These are phyloP conservation scores for Trichonephila inaurata DNA, from an alignment of 1,140 invertebrate species.

Conservation along the genomic window DNA sequence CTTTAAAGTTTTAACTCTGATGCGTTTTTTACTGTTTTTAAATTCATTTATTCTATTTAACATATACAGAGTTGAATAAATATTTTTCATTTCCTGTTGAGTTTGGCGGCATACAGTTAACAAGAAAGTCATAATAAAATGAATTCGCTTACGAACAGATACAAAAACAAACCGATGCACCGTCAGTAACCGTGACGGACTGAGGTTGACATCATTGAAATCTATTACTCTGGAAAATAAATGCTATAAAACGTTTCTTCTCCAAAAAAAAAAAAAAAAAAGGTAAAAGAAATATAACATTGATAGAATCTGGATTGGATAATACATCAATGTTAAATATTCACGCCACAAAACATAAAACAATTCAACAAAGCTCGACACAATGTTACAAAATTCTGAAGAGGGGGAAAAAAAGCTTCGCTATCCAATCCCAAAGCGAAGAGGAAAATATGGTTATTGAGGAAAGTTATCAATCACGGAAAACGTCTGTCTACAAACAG, in stretches of 20 bases:
- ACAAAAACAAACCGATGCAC: too few species aligned
- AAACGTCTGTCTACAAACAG: conserved; percentile 19
- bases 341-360: neutral
- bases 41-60: too few species aligned
- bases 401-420: neutral
- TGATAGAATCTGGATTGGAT: neutral
- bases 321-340: neutral
- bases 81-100: too few species aligned
- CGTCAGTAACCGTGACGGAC: too few species aligned
- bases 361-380: neutral
- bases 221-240: neutral
- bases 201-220: neutral
- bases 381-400: neutral
- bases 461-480: neutral
- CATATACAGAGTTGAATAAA: too few species aligned
- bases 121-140: too few species aligned
- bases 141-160: too few species aligned
- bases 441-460: conserved; percentile 15
- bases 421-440: neutral
- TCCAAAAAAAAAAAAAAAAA: neutral
- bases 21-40: too few species aligned
- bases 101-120: too few species aligned
- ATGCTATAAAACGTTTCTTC: neutral
- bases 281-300: too few species aligned
- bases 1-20: too few species aligned